Evolutionary conservation across 1,140 invertebrate species (phyloP).

Genomic region (Drosophila virilis): DNA sequence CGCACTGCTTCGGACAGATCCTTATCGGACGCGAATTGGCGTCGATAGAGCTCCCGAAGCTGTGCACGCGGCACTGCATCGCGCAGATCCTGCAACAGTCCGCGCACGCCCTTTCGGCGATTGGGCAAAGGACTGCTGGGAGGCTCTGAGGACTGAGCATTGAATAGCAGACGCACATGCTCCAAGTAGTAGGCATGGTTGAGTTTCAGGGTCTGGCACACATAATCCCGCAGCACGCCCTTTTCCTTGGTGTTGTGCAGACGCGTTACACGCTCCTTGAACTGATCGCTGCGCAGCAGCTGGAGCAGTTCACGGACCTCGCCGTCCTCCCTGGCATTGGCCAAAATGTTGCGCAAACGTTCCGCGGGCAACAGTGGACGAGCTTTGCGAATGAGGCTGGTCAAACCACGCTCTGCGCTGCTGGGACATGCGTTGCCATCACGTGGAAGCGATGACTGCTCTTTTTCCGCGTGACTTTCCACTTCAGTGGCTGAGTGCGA

Average conservation of each 20-base stretch:
- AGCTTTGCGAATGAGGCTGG: constrained; percentile 51
- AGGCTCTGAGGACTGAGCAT: constrained; percentile 29
- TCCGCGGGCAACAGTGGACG: constrained; percentile 44
- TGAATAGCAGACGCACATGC: constrained; percentile 45
- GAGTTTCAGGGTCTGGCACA: constrained; percentile 51
- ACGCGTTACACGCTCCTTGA: constrained; percentile 26
- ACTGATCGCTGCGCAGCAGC: constrained; percentile 42
- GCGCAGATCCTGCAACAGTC: constrained; percentile 53
- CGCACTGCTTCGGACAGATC: constrained; percentile 46
- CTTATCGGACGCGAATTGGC: constrained; percentile 37
- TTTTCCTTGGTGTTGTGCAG: constrained; percentile 48
- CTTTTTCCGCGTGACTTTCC: neutral
- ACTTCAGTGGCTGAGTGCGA: no score
- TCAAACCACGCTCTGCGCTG: constrained; percentile 38
- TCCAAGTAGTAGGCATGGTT: constrained; percentile 52
- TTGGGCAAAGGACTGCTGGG: constrained; percentile 44
- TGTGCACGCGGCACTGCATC: constrained; percentile 51
- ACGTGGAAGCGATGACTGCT: constrained; percentile 5
- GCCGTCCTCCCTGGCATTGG: constrained; percentile 54
- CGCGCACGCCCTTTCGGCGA: constrained; percentile 57
- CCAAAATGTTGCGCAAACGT: constrained; percentile 52
- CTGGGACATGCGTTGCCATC: constrained; percentile 47
- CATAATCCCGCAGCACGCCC: constrained; percentile 39
- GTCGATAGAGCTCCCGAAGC: constrained; percentile 49
- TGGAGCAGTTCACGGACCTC: constrained; percentile 40